Base-by-base conservation (phyloP, 2,888 invertebrate genomes). In the Drosophila robusta region DNA sequence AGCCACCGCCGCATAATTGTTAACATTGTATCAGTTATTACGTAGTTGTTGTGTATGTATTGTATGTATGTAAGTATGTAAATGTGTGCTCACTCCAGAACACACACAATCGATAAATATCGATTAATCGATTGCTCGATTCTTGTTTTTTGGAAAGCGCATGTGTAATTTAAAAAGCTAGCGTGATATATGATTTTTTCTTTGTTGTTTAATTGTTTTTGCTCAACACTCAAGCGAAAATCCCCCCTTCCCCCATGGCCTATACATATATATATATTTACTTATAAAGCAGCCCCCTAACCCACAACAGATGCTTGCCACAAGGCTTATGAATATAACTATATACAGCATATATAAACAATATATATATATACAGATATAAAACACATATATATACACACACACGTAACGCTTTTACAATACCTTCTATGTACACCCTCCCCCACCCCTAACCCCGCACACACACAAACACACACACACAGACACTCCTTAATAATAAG, bases 1-100 rank as follows among this genome's bases (percentile, higher is more conserved):
- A 76, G 82, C 79, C 70, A 79, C 86, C 88, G 88, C 88, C 77
- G 83, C 83, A 86, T 83, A 86, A 86, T 88, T 83, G 83, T 83
- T 83, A 83, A 86, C 83, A 86, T 72, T 87, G 80, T 77, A 77
- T 83, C 83, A 86, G 83, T 83, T 83, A 83, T 86, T 81, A 86
- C 70, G 89, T 83, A 83, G 83, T 88, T 83, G 83, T 83, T 83
- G 83, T 83, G 89, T 83, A 88, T 88, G 87, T 83, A 88, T 83
- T 70, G 77, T 75, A 62, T 75, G 89, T 88, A 73, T 80, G 84
- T 84, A 80, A 77, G 80, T 76, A 77, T 75, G 74, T 85, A 83
- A 66, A 65, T 80, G 78, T 82, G 76, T 86, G 78, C 78, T 79
- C 64, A 73, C 84, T 77, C 57, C 69, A 58, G 34, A 60, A 64